Evolutionary conservation across 2,113 vertebrate species (phyloP).

Genomic region (Phoxinus phoxinus): DNA sequence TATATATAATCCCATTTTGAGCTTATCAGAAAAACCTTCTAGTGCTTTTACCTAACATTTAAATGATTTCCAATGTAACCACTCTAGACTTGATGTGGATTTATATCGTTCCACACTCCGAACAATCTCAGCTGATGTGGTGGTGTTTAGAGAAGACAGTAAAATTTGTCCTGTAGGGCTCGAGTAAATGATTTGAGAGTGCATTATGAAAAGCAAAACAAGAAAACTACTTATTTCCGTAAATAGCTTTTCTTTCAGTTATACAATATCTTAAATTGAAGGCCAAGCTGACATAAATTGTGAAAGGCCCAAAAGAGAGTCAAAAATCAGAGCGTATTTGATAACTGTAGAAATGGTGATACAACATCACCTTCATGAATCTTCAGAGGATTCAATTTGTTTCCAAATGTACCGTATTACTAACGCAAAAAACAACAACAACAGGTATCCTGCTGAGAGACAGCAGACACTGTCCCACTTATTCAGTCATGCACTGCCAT

Average conservation of each 20-base stretch:
- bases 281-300: background rate
- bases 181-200: background rate
- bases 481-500: background rate
- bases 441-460: background rate
- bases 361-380: background rate
- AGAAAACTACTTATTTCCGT: background rate
- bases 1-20: background rate
- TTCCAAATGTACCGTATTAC: background rate
- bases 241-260: background rate
- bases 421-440: background rate
- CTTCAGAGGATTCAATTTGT: conserved; percentile 5
- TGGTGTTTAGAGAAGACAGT: background rate
- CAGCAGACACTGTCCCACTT: conserved; percentile 9
- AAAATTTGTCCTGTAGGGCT: too few species aligned
- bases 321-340: background rate
- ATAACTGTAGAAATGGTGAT: background rate
- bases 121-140: too few species aligned
- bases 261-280: background rate
- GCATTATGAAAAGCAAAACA: background rate
- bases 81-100: background rate
- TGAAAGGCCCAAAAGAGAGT: background rate
- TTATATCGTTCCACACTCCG: background rate
- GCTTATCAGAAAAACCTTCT: background rate
- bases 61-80: background rate
- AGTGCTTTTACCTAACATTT: background rate